A percentile compares a stretch with the other conserved stretches of the same genome.
Evolutionary conservation across 2,113 vertebrate species (phyloP).

Genomic region (Channa maculata): DNA sequence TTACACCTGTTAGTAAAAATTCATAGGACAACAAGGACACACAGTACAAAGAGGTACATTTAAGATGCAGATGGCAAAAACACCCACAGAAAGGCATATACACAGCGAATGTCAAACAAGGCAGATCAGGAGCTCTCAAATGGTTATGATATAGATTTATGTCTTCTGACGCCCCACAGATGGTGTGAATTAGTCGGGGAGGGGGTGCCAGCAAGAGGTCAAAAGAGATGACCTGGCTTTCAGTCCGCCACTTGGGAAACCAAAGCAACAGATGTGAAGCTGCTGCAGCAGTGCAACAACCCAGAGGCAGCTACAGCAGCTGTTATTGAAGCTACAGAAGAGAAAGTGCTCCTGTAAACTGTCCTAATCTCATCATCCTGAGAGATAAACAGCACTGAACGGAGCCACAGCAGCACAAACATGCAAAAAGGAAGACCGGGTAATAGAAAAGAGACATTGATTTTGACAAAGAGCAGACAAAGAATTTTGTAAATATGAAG

Average conservation of each 20-base stretch:
- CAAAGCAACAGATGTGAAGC: slow-evolving; percentile 57
- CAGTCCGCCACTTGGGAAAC: slow-evolving; percentile 68
- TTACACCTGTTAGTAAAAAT: slow-evolving; percentile 1
- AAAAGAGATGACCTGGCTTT: slow-evolving; percentile 71
- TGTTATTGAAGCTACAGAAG: slow-evolving; percentile 54
- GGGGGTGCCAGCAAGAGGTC: slow-evolving; percentile 70
- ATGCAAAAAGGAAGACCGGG: slow-evolving; percentile 36
- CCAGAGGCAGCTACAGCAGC: slow-evolving; percentile 47
- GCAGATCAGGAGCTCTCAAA: slow-evolving; percentile 44
- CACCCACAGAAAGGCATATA: slow-evolving; percentile 13
- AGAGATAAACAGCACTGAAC: slow-evolving; percentile 59
- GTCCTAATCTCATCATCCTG: slow-evolving; percentile 71
- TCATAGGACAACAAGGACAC: slow-evolving; percentile 14
- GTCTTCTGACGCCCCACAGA: slow-evolving; percentile 74
- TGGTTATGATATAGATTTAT: slow-evolving; percentile 75
- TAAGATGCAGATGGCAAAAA: slow-evolving; percentile 26
- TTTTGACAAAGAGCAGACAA: slow-evolving; percentile 77
- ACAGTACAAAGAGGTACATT: slow-evolving; percentile 12
- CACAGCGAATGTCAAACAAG: slow-evolving; percentile 47
- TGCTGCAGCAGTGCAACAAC: slow-evolving; percentile 45
- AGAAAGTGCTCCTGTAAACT: slow-evolving; percentile 62
- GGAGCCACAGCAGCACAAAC: slow-evolving; percentile 52
- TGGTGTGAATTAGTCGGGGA: slow-evolving; percentile 76
- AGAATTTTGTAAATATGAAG: slow-evolving; percentile 70
- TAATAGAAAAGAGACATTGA: slow-evolving; percentile 73